Percentiles rank a stretch among this genome's conserved stretches.
phyloP scores from a whole-genome alignment of 2,113 vertebrate species.

The Rhineura floridana region DNA sequence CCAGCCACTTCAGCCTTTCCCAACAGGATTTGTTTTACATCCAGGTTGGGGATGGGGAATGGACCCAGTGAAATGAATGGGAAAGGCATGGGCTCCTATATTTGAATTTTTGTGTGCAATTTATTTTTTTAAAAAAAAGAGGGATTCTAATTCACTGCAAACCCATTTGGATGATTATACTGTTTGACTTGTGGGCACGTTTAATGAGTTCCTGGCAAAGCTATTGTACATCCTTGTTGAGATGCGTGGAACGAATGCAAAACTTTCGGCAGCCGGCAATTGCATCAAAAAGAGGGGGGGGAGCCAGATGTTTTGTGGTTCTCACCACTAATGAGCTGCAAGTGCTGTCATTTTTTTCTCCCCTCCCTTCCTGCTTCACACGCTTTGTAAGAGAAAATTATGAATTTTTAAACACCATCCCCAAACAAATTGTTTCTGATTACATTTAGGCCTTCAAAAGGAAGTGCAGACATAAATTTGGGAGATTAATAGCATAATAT shows the following conservation, averaged over 20 bases:
- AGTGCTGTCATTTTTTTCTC: slow-evolving; percentile 27
- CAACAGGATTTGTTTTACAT: no score
- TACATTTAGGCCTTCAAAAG: slow-evolving; percentile 78
- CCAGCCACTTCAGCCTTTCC: no score
- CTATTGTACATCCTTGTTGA: slow-evolving; percentile 23
- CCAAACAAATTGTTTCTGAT: slow-evolving; percentile 79
- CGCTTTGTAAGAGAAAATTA: slow-evolving; percentile 66
- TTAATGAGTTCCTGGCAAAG: slow-evolving; percentile 42
- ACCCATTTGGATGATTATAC: slow-evolving; percentile 3
- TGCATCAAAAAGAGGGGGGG: slow-evolving; percentile 51
- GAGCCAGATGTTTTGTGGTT: slow-evolving; percentile 66
- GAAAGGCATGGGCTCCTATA: neutral
- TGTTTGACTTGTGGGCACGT: slow-evolving; percentile 33
- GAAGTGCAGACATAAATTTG: slow-evolving; percentile 72
- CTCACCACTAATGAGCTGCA: slow-evolving; percentile 63
- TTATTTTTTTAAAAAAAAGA: no score
- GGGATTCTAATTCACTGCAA: slow-evolving; percentile 19
- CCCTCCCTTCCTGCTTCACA: neutral
- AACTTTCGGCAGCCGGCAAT: slow-evolving; percentile 61
- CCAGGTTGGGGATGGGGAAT: no score
- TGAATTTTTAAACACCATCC: slow-evolving; percentile 74
- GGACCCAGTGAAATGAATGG: no score
- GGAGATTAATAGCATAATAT: slow-evolving; percentile 71
- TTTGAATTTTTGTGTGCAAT: no score
- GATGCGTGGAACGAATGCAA: slow-evolving; percentile 36